Base-by-base conservation (phyloP, 30 jellyfish, hydroid and myxozoan genomes). In the Aurelia sp. region DNA sequence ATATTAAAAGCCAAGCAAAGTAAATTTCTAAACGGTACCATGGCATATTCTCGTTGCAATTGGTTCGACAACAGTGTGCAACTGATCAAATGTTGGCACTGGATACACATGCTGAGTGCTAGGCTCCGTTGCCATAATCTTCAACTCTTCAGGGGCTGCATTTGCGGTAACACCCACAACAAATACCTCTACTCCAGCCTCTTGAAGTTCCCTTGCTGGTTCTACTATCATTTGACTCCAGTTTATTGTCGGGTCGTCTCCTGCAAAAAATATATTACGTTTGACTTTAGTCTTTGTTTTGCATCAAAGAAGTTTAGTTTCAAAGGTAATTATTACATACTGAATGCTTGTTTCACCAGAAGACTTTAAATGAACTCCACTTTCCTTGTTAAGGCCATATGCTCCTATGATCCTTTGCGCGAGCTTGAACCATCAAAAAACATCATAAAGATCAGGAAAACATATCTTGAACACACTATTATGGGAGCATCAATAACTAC, bases 141-240 rank as follows among this genome's bases (percentile, higher is more conserved):
- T 78, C 31, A 93, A 80, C 74, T 94, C 98, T 22, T 94, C 98
- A 19, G 70, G 89, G 21, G 94, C 86, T 19, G 94, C 96, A 51
- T 72, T 84, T 5, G 96, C 77, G 18, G 98, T 88, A 16, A 89
- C 90, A 12, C 98, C 98, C 30, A 94, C 82, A 3, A 90, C 97
- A 68, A 88, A 94, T 4, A 94, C 96, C 13, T 94, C 96, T 30
- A 94, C 97, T 11, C 98, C 98, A 58, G 90, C 86, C 41, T 85
- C 91, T 63, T 87, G 96, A 24, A 94, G 76, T 40, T 90, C 91
- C n/a, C 96, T 81, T 4, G 98, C 90, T 5, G 98, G 98, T 59
- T 94, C 98, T 35, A 84, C 91, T 12, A 88, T 68, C 93, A 88
- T 79, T 64, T 88, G 96, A 61, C 94, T 68, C 98, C 98, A 94